Conservation (phyloP, 2,113 vertebrate species). For the Pelecanus crispus region DNA sequence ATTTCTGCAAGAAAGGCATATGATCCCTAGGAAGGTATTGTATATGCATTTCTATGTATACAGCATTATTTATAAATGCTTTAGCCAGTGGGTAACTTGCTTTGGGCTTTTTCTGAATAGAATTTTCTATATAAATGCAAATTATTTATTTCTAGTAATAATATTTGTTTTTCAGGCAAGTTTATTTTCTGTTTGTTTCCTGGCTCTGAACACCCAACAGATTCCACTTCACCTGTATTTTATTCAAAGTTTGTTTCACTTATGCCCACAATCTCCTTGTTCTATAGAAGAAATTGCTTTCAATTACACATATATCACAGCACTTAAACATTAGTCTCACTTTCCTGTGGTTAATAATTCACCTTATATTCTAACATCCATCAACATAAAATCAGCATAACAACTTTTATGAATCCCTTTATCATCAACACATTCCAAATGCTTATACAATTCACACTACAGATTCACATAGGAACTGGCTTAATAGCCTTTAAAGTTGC, state of each 20-base stretch:
- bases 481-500: slow-evolving; percentile 79
- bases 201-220: slow-evolving; percentile 21
- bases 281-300: slow-evolving; percentile 72
- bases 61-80: slow-evolving; percentile 39
- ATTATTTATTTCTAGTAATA: slow-evolving; percentile 55
- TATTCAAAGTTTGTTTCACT: slow-evolving; percentile 72
- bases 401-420: slow-evolving; percentile 80
- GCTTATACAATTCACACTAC: slow-evolving; percentile 74
- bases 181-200: slow-evolving; percentile 52
- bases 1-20: neutral
- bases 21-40: neutral
- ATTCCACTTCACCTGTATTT: slow-evolving; percentile 64
- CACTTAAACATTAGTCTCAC: slow-evolving; percentile 77
- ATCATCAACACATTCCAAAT: slow-evolving; percentile 76
- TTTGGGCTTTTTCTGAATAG: slow-evolving; percentile 36
- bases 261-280: slow-evolving; percentile 57
- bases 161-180: slow-evolving; percentile 51
- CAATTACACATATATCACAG: slow-evolving; percentile 75
- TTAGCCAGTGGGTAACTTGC: slow-evolving; percentile 30
- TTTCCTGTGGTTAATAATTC: slow-evolving; percentile 78
- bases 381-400: slow-evolving; percentile 83
- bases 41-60: neutral
- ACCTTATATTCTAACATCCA: slow-evolving; percentile 76
- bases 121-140: slow-evolving; percentile 53
- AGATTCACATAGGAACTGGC: slow-evolving; percentile 72